Conservation (phyloP, 2,888 invertebrate species). For the Xestia xanthographa region DNA sequence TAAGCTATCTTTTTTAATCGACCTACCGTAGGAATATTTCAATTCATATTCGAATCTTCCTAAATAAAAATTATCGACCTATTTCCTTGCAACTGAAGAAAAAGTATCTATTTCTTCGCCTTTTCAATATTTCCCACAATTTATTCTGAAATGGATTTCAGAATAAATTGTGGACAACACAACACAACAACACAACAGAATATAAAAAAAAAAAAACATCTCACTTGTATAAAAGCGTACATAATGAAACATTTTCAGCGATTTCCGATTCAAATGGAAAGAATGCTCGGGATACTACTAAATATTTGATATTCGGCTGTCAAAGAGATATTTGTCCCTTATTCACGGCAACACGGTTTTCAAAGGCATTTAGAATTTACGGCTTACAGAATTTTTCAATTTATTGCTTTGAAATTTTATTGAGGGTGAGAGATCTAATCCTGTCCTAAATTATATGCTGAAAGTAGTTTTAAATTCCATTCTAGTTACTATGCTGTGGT, state of each 20-base stretch:
- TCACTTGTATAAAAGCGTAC: neutral
- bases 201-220: neutral
- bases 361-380: slow-evolving; percentile 31
- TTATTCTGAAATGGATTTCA: slow-evolving; percentile 2
- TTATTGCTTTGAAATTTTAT: slow-evolving; percentile 13
- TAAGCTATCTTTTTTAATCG: neutral
- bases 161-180: no score
- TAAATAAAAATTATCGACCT: neutral
- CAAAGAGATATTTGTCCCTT: slow-evolving; percentile 44
- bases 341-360: slow-evolving; percentile 38
- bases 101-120: neutral
- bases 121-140: slow-evolving; percentile 17
- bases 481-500: neutral
- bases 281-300: slow-evolving; percentile 7
- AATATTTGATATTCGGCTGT: slow-evolving; percentile 44
- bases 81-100: neutral
- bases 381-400: slow-evolving; percentile 35
- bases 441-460: neutral
- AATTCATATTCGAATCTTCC: neutral
- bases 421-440: slow-evolving; percentile 1
- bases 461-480: slow-evolving; percentile 1
- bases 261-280: slow-evolving; percentile 10
- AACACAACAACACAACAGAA: no score
- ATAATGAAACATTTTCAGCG: slow-evolving; percentile 24
- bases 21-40: neutral